Base-by-base conservation (phyloP, 2,888 invertebrate species). In the Endotricha flammealis region DNA sequence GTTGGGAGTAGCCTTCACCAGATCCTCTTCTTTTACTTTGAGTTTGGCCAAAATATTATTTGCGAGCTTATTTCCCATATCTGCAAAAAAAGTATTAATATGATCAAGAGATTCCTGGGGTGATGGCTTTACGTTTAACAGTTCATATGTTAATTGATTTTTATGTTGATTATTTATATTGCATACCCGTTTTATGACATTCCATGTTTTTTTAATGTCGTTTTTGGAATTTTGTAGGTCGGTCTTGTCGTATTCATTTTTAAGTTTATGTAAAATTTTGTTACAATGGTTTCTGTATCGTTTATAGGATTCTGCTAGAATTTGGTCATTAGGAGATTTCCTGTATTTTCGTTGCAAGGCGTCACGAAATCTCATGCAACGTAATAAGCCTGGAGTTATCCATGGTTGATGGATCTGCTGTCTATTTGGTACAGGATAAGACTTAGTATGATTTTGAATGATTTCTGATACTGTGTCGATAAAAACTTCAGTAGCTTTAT, bases 351-450 rank as follows among this genome's bases (percentile, higher is more conserved):
- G 6, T 13, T 27, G 12, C n/a, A n/a, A n/a, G n/a, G n/a, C n/a
- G n/a, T 39, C 39, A 3, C 31, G 12, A 9, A 27, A 10, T 12
- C 20, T 7, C 4, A 39, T 32, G 14, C 39, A 39, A 1, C 29
- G 16, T 3, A 39, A 5, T 3, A 39, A 10, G 1, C 39, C 39
- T 5, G 36, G 32, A 1, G 36, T 39, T 4, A 39, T 28, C 36
- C 39, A 39, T 2, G 36, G 36, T 32, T 39, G 10, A 2, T 32
- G 3, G 5, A 11, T 16, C 23, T n/a, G 1, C 7, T 28, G 10
- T 12, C 32, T 20, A 10, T 12, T 30, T 6, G 35, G 23, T 4
- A 29, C 12, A n/a, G 7, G n/a, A 10, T 1, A 9, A 2, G 1
- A 5, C 1, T 13, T 3, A 7, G 30, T 27, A 2, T 13, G 8